These are phyloP conservation scores for Python bivittatus DNA, from an alignment of 2,113 vertebrate species.

Conservation along the genomic window DNA sequence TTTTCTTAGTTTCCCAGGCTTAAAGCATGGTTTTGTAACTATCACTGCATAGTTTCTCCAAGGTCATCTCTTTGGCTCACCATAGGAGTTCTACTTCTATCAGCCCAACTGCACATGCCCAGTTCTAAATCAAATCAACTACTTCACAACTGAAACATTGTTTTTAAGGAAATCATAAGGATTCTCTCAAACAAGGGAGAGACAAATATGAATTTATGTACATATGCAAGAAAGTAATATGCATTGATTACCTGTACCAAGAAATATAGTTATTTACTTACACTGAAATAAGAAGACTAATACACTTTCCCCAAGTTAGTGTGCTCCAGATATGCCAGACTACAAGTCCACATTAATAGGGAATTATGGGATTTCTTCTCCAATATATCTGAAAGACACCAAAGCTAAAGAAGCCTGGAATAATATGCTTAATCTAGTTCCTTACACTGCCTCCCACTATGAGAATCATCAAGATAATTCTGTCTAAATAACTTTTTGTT, in stretches of 20 bases:
- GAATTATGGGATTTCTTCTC: no score
- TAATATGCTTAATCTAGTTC: no score
- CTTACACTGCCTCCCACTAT: background rate
- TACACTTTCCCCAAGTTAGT: background rate
- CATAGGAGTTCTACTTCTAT: background rate
- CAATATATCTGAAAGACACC: no score
- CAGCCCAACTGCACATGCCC: background rate
- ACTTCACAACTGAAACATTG: background rate
- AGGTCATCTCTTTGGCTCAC: no score
- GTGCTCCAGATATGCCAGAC: background rate
- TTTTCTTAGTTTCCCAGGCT: no score
- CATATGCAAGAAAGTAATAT: background rate
- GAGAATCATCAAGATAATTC: constrained; percentile 48
- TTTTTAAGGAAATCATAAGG: background rate
- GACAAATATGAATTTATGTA: background rate
- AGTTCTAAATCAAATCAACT: background rate
- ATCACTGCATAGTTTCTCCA: no score
- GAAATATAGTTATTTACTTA: background rate
- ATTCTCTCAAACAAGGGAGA: background rate
- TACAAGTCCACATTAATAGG: no score
- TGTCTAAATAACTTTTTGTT: background rate
- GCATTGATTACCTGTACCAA: background rate
- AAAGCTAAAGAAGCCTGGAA: no score
- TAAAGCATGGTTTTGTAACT: no score
- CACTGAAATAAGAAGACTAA: constrained; percentile 16